Conservation (phyloP, 2,888 invertebrate species). For the Willowsia nigromaculata region DNA sequence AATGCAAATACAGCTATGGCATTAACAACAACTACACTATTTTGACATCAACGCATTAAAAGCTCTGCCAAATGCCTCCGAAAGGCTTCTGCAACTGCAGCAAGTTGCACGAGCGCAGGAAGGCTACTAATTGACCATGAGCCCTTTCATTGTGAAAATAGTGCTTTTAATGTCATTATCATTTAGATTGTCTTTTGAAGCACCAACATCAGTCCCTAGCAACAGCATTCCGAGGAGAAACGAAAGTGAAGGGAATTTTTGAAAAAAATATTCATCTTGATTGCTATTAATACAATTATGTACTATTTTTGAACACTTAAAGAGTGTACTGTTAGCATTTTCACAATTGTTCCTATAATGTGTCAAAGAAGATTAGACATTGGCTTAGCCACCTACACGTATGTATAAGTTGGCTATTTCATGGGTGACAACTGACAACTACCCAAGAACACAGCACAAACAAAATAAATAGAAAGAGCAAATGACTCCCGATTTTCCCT, state of each 20-base stretch:
- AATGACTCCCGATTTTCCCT: too few species aligned
- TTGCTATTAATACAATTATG: not conserved
- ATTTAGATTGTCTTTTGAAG: not conserved
- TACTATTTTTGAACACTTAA: not conserved
- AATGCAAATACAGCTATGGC: not conserved
- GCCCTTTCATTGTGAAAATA: slow-evolving; percentile 5
- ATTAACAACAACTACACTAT: not conserved
- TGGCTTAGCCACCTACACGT: not conserved
- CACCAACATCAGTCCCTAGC: not conserved
- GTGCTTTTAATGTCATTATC: slow-evolving; percentile 44
- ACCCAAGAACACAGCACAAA: not conserved
- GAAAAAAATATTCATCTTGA: not conserved
- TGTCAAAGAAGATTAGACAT: not conserved
- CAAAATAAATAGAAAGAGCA: not conserved
- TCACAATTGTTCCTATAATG: not conserved
- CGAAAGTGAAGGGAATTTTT: slow-evolving; percentile 34
- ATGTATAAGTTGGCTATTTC: not conserved
- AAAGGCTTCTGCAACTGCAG: not conserved
- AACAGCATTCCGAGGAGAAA: not conserved
- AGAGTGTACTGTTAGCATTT: not conserved
- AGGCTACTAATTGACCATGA: slow-evolving; percentile 51
- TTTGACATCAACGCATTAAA: not conserved
- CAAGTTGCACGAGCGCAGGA: not conserved
- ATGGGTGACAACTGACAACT: not conserved
- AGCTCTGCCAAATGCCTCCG: not conserved